phyloP scores from a whole-genome alignment of 1,140 invertebrate genomes.

The Aphidius ervi region DNA sequence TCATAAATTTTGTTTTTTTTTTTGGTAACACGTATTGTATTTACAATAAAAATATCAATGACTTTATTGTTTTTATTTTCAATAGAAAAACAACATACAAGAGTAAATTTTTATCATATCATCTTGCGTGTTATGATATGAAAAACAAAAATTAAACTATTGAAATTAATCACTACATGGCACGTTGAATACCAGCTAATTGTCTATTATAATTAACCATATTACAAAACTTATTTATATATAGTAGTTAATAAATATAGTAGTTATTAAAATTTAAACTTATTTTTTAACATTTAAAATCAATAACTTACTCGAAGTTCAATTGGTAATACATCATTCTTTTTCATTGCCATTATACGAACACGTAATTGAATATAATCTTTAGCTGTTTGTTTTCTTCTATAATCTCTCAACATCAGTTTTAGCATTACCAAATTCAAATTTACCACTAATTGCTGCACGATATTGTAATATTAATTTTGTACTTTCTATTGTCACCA shows the following conservation, averaged over 20 bases:
- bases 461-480: too few relatives aligned
- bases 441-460: too few relatives aligned
- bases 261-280: constrained; percentile 63
- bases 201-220: constrained; percentile 84
- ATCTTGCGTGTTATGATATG: too few relatives aligned
- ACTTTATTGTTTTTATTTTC: too few relatives aligned
- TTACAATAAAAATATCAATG: too few relatives aligned
- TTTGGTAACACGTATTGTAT: too few relatives aligned
- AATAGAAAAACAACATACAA: too few relatives aligned
- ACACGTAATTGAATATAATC: constrained; percentile 69
- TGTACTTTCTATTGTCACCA: too few relatives aligned
- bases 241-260: constrained; percentile 70
- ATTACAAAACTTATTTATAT: constrained; percentile 78
- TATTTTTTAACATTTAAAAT: constrained; percentile 8
- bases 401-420: constrained; percentile 81
- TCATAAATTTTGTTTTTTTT: too few relatives aligned
- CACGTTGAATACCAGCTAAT: constrained; percentile 79
- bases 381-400: constrained; percentile 67
- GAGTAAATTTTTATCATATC: too few relatives aligned
- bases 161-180: constrained; percentile 64
- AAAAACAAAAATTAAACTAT: not conserved
- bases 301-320: constrained; percentile 63
- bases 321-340: constrained; percentile 74
- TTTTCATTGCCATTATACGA: constrained; percentile 71
- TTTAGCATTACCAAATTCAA: constrained; percentile 57